Base-by-base conservation (phyloP, 2,113 vertebrate genomes). In the Mus spicilegus region DNA sequence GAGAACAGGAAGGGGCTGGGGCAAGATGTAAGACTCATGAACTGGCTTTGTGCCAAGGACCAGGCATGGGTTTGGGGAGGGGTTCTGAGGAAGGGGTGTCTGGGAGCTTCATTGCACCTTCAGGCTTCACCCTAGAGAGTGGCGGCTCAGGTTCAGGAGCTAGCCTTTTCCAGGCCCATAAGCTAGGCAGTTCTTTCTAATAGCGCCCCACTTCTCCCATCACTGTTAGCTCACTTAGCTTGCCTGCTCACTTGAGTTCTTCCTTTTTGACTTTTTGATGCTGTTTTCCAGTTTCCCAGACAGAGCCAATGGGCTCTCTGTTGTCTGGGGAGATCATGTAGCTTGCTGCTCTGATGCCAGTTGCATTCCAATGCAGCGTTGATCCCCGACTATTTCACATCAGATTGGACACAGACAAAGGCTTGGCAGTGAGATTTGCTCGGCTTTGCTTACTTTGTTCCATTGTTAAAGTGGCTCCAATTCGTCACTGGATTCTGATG, bases 371-470 rank as follows among this genome's bases (percentile, higher is more conserved):
- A 90, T 73, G 89, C 4, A 6, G 36, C 86, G 90, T 63, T 80
- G 95, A 96, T 91, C 8, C 3, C 75, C 22, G 1, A 7, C 76
- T 22, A 4, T 87, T 94, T 88, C 96, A 90, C 87, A 30, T 92
- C 76, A 73, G 96, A 69, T 30, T 93, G 93, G 80, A 82, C n/a
- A 93, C 39, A 88, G 91, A 80, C 75, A 42, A 33, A n/a, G 91
- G 69, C 51, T 67, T 93, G 73, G 87, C 73, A 33, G 20, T 30
- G 70, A 80, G 72, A 61, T 87, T 61, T 76, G 42, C 76, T 58
- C 65, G 93, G 80, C 78, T 88, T 30, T 95, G 56, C 56, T 96
- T 93, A 51, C 28, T n/a, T 93, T 93, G 67, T 72, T 51, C 46
- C 56, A 28, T 82, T 84, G 95, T 93, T 90, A 49, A 93, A 77